A percentile compares a stretch with the other conserved stretches of the same genome.
Conservation (phyloP, 2,113 vertebrate genomes). For the Prionailurus viverrinus region DNA sequence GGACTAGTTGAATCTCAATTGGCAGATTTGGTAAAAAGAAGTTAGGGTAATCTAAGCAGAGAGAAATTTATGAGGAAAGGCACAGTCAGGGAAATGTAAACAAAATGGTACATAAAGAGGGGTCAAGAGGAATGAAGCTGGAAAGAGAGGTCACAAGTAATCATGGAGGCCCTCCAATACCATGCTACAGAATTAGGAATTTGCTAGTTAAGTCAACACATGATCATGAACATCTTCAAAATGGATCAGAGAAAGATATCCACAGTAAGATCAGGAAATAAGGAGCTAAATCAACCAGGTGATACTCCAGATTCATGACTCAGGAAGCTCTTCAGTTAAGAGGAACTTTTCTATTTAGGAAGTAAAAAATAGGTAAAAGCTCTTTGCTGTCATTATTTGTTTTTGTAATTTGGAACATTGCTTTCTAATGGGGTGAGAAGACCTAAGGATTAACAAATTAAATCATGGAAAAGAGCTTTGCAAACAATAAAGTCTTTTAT, state of each 20-base stretch:
- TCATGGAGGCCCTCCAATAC: neutral
- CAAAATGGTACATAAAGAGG: neutral
- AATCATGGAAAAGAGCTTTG: neutral
- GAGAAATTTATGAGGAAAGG: neutral
- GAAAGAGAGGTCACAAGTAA: neutral
- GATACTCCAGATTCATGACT: neutral
- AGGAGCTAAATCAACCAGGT: neutral
- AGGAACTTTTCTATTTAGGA: neutral
- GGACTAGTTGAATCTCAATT: neutral
- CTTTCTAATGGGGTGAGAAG: neutral
- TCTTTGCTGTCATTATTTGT: neutral
- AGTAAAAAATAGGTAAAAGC: neutral
- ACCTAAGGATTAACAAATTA: neutral
- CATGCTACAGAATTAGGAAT: neutral
- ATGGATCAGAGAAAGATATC: neutral
- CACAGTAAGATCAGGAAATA: neutral
- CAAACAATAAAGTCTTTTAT: neutral
- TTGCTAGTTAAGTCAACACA: neutral
- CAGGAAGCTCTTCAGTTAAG: neutral
- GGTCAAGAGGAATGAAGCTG: neutral
- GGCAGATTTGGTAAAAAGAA: constrained; percentile 14
- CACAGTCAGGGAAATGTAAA: neutral
- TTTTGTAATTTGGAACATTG: neutral
- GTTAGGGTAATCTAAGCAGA: neutral
- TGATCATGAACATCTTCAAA: neutral